phyloP scores from a whole-genome alignment of 2,113 vertebrate species.

The Chiloscyllium plagiosum region DNA sequence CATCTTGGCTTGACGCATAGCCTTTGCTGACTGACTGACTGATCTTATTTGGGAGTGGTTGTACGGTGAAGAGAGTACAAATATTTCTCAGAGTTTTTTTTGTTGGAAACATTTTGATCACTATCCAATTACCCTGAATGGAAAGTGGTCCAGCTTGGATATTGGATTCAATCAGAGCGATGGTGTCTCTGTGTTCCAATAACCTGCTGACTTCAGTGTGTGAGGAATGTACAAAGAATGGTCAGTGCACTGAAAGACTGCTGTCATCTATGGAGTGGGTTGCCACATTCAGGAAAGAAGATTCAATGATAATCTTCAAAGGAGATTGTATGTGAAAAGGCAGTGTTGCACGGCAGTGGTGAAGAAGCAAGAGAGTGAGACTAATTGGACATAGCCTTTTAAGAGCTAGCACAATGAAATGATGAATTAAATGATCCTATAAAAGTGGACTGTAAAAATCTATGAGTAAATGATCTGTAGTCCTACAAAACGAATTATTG shows the following conservation, averaged over 20 bases:
- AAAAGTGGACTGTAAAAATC: no score
- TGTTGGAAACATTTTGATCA: background rate
- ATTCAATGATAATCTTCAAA: no score
- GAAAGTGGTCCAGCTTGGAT: background rate
- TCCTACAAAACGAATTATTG: no score
- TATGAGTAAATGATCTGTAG: no score
- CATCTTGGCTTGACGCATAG: background rate
- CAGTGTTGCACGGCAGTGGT: no score
- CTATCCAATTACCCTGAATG: background rate
- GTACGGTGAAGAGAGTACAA: background rate
- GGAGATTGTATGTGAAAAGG: no score
- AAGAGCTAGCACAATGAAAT: no score
- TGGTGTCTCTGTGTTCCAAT: background rate
- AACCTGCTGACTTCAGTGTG: background rate
- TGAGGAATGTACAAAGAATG: background rate
- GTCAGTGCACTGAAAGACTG: background rate
- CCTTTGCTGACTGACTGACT: background rate
- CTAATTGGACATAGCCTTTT: no score
- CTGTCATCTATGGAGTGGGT: background rate
- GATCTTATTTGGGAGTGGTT: background rate
- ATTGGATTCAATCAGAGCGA: background rate
- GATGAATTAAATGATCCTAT: no score
- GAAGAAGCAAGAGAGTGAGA: no score
- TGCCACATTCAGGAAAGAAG: no score
- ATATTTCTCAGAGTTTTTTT: background rate